Conservation (phyloP, 53 echinoderm and acorn worm species). For the Holothuria scabra region DNA sequence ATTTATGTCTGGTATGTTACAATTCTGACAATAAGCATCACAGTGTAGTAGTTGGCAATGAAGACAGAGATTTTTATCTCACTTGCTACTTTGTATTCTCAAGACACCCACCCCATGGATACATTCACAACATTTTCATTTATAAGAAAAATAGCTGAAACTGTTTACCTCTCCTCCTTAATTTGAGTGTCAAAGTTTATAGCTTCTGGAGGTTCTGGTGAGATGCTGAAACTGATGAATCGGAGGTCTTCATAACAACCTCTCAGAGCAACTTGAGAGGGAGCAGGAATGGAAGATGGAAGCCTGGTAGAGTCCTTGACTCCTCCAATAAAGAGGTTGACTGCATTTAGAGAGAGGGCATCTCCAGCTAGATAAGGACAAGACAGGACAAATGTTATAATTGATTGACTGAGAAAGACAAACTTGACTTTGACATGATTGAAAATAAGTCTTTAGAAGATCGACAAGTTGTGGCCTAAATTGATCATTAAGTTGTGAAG, state of each 20-base stretch:
- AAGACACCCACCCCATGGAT: background rate
- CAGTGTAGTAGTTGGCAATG: too few relatives aligned
- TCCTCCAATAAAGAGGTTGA: constrained; percentile 82
- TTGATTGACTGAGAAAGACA: too few relatives aligned
- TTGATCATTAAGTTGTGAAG: too few relatives aligned
- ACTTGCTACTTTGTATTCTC: too few relatives aligned
- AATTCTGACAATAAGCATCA: too few relatives aligned
- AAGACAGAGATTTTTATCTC: too few relatives aligned
- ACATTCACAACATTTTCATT: background rate
- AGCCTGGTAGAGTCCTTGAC: constrained; percentile 55
- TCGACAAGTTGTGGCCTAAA: too few relatives aligned
- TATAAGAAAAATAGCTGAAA: background rate
- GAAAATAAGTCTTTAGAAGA: too few relatives aligned
- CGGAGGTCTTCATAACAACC: constrained; percentile 81
- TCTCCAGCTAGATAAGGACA: constrained; percentile 63
- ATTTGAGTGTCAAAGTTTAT: constrained; percentile 85
- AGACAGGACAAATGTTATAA: constrained; percentile 2
- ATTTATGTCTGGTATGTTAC: too few relatives aligned
- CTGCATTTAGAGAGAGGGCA: constrained; percentile 87
- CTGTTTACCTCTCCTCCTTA: constrained; percentile 71
- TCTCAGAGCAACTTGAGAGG: constrained; percentile 67
- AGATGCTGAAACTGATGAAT: constrained; percentile 89
- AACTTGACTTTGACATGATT: too few relatives aligned
- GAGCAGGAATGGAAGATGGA: constrained; percentile 69
- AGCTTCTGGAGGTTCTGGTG: constrained; percentile 89